Conservation (phyloP, 2,888 invertebrate species). For the Orthosia incerta region DNA sequence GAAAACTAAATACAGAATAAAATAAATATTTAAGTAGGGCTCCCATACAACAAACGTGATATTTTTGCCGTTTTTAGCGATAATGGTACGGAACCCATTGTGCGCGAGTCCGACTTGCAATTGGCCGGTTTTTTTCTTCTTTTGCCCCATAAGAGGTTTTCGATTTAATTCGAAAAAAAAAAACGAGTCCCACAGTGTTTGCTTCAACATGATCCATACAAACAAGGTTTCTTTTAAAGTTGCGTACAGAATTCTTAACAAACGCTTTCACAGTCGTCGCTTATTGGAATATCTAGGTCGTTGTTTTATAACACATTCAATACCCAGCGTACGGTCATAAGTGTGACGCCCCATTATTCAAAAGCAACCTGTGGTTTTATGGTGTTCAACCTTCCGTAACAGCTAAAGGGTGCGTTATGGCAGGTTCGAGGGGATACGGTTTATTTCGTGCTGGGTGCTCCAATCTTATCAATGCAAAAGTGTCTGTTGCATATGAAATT, state of each 20-base stretch:
- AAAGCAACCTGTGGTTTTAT: constrained; percentile 60
- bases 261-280: constrained; percentile 45
- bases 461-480: no score
- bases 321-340: constrained; percentile 47
- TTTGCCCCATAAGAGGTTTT: not conserved
- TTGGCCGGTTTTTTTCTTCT: not conserved
- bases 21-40: no score
- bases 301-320: constrained; percentile 58
- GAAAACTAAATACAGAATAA: no score
- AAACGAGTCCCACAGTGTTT: not conserved
- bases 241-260: constrained; percentile 30
- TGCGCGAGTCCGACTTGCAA: no score
- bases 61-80: no score
- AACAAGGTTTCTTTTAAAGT: constrained; percentile 43
- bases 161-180: no score
- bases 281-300: constrained; percentile 63
- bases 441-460: not conserved
- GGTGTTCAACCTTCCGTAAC: constrained; percentile 60
- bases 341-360: constrained; percentile 53
- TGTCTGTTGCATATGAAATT: no score
- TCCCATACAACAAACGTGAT: no score
- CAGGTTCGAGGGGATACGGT: constrained; percentile 19
- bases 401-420: constrained; percentile 53
- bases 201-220: not conserved
- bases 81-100: no score